These are phyloP conservation scores for Fissipunctia ypsillon DNA, from an alignment of 2,888 invertebrate genomes.

Conservation along the genomic window DNA sequence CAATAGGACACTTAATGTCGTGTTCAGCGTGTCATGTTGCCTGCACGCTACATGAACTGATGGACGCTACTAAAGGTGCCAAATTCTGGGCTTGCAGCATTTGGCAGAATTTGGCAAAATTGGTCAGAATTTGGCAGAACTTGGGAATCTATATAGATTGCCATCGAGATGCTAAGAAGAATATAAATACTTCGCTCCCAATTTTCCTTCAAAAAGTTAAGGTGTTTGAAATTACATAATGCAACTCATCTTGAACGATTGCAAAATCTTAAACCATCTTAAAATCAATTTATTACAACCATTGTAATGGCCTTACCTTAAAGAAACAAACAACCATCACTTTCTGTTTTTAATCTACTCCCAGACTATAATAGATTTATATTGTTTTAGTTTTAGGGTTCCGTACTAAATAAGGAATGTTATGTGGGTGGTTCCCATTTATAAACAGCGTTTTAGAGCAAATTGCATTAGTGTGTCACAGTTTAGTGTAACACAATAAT, in stretches of 20 bases:
- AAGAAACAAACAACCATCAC: constrained; percentile 10
- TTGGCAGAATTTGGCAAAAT: too few relatives aligned
- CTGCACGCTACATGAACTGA: too few relatives aligned
- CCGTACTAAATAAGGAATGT: constrained; percentile 30
- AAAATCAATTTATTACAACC: constrained; percentile 10
- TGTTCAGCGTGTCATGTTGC: too few relatives aligned
- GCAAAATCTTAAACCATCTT: not conserved
- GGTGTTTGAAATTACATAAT: not conserved
- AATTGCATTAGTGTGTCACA: constrained; percentile 67
- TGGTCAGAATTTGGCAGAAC: too few relatives aligned
- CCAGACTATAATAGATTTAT: constrained; percentile 30
- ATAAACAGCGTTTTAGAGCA: constrained; percentile 32
- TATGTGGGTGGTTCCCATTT: constrained; percentile 49
- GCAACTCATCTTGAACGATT: not conserved
- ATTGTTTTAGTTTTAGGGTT: constrained; percentile 37
- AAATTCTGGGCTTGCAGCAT: too few relatives aligned
- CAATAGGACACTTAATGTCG: too few relatives aligned
- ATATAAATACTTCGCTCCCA: not conserved
- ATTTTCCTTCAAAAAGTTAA: not conserved
- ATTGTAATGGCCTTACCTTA: not conserved
- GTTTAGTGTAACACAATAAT: constrained; percentile 47
- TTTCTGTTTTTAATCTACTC: constrained; percentile 24
- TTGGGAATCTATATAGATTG: too few relatives aligned
- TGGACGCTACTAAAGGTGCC: too few relatives aligned
- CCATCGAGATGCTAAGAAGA: too few relatives aligned